Conservation (phyloP, 2,797 vertebrate species). For the Dryobates pubescens region DNA sequence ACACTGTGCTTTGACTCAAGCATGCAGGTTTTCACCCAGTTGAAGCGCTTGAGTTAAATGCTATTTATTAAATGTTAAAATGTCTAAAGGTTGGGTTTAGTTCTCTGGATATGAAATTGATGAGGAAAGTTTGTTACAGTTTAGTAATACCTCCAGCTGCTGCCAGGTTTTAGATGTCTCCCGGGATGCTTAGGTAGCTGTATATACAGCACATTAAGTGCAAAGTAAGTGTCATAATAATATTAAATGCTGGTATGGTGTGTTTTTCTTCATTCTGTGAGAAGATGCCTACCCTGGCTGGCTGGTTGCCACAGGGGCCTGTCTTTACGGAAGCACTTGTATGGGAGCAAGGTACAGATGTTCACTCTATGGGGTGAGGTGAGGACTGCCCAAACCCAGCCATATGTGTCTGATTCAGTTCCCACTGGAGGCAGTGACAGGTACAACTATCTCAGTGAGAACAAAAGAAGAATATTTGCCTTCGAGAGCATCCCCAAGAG, state of each 20-base stretch:
- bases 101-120: neutral
- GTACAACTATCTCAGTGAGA: neutral
- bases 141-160: neutral
- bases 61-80: neutral
- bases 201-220: neutral
- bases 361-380: neutral
- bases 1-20: rapidly evolving
- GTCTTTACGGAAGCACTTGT: neutral
- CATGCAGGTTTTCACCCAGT: rapidly evolving
- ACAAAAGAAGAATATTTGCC: neutral
- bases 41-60: neutral
- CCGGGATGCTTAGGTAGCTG: neutral
- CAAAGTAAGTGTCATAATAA: neutral
- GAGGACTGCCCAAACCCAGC: neutral
- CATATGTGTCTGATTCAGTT: rapidly evolving
- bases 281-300: neutral
- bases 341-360: neutral
- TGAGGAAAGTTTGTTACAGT: neutral
- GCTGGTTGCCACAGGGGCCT: neutral
- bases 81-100: neutral
- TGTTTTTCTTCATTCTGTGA: neutral
- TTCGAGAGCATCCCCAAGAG: neutral
- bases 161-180: neutral
- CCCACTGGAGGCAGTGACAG: neutral
- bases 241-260: neutral